Evolutionary conservation across 2,797 vertebrate species (phyloP).

Genomic region (Pipistrellus pipistrellus): DNA sequence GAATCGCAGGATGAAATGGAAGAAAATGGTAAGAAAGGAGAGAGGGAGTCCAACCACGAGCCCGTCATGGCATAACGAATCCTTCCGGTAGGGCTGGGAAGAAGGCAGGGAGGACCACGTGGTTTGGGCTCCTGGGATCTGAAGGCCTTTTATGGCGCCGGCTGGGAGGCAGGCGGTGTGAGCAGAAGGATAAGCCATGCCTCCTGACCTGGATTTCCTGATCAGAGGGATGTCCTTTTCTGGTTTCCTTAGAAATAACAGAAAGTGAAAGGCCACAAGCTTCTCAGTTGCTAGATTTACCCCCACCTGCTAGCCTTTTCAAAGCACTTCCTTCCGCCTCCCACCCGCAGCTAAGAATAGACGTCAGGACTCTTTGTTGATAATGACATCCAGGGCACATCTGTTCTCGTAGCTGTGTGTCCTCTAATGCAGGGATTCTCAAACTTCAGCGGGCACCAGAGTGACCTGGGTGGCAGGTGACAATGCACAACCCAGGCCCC

Average conservation of each 20-base stretch:
- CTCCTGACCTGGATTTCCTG: constrained; percentile 51
- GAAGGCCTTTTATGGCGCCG: not conserved
- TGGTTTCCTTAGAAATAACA: constrained; percentile 62
- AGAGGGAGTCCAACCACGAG: fast-evolving
- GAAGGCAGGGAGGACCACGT: not conserved
- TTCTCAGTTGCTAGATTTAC: constrained; percentile 56
- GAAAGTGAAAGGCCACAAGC: constrained; percentile 13
- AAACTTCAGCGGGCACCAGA: not conserved
- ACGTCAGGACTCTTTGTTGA: not conserved
- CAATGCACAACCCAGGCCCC: not conserved
- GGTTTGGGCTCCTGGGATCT: not conserved
- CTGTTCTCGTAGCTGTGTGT: not conserved
- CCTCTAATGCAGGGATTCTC: not conserved
- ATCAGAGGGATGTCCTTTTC: constrained; percentile 2
- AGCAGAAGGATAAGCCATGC: not conserved
- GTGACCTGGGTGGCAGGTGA: not conserved
- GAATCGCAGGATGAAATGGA: constrained; percentile 99
- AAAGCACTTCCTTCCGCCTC: constrained; percentile 49
- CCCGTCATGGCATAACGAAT: fast-evolving
- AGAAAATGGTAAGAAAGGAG: constrained; percentile 95
- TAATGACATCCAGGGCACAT: not conserved
- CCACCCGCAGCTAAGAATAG: constrained; percentile 51
- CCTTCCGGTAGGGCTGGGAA: not conserved
- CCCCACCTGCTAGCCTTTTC: constrained; percentile 19
- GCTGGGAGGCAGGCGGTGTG: not conserved